These are phyloP conservation scores for Xenopus borealis DNA, from an alignment of 2,113 vertebrate genomes.

Conservation along the genomic window DNA sequence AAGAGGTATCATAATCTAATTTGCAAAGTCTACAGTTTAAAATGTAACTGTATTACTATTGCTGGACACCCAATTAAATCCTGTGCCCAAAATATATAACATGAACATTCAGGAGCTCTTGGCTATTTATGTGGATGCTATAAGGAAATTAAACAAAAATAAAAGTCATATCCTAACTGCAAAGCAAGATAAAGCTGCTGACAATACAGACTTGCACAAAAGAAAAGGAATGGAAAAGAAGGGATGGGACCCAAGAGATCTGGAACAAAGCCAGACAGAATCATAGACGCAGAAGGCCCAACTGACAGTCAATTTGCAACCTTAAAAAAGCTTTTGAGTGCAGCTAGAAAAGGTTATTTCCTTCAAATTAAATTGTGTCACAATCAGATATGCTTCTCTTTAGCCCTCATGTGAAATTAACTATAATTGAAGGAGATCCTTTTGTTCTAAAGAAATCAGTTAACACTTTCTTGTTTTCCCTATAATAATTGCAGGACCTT, in stretches of 20 bases:
- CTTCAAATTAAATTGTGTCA: constrained; percentile 20
- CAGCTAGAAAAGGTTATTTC: constrained; percentile 11
- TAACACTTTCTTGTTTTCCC: constrained; percentile 2
- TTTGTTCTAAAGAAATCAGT: constrained; percentile 5
- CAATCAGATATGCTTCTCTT: not conserved
- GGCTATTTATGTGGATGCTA: not conserved
- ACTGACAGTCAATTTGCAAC: constrained; percentile 15
- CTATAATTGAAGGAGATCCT: not conserved
- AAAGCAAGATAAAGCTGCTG: not conserved
- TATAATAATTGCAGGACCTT: not conserved
- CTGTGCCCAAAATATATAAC: not conserved
- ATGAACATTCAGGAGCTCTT: not conserved
- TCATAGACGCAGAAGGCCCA: not conserved
- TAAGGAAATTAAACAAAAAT: not conserved
- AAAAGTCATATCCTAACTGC: not conserved
- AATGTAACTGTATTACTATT: too few relatives aligned
- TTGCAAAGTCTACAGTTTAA: too few relatives aligned
- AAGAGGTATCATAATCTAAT: too few relatives aligned
- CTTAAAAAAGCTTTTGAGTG: constrained; percentile 12
- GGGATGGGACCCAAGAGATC: constrained; percentile 1
- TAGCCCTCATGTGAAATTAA: not conserved
- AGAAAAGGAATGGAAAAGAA: not conserved
- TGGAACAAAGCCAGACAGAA: constrained; percentile 10
- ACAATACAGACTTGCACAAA: not conserved
- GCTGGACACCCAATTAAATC: too few relatives aligned